These are phyloP conservation scores for Drosophila baimaii DNA, from an alignment of 1,140 invertebrate genomes.

Conservation along the genomic window DNA sequence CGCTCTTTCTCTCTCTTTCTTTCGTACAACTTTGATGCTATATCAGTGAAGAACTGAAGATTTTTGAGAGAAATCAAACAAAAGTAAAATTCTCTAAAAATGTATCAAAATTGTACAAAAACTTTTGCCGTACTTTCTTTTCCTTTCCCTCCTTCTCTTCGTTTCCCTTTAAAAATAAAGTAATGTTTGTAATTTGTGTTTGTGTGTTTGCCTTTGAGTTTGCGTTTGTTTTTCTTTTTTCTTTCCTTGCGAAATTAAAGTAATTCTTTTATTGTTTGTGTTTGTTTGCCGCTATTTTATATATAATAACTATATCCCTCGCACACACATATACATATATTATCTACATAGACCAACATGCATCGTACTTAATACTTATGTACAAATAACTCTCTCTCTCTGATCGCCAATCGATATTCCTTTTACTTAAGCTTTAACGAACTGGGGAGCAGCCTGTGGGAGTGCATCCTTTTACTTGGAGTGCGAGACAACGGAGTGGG, in stretches of 20 bases:
- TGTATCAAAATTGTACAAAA: slow-evolving; percentile 80
- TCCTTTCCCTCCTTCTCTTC: slow-evolving; percentile 9
- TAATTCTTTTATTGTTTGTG: slow-evolving; percentile 80
- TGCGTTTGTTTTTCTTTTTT: slow-evolving; percentile 33
- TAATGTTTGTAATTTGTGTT: slow-evolving; percentile 70
- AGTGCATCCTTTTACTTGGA: slow-evolving; percentile 62
- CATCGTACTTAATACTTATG: slow-evolving; percentile 50
- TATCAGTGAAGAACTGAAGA: slow-evolving; percentile 39
- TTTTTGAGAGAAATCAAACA: slow-evolving; percentile 43
- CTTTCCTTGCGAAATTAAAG: slow-evolving; percentile 78
- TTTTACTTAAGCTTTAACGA: slow-evolving; percentile 3
- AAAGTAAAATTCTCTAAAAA: slow-evolving; percentile 71
- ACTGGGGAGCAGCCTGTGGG: not conserved
- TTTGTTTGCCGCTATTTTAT: slow-evolving; percentile 48
- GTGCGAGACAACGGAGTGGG: slow-evolving; percentile 80
- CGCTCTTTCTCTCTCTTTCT: slow-evolving; percentile 30
- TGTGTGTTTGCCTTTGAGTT: slow-evolving; percentile 26
- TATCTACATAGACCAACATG: slow-evolving; percentile 53
- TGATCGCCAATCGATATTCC: slow-evolving; percentile 9
- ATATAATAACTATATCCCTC: slow-evolving; percentile 46
- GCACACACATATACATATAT: slow-evolving; percentile 34
- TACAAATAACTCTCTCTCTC: slow-evolving; percentile 38
- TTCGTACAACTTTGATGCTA: slow-evolving; percentile 48
- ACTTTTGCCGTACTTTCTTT: slow-evolving; percentile 25
- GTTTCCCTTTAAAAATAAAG: slow-evolving; percentile 63